Base-by-base conservation (phyloP, 2,888 invertebrate species). In the Trissolcus brochymenae region DNA sequence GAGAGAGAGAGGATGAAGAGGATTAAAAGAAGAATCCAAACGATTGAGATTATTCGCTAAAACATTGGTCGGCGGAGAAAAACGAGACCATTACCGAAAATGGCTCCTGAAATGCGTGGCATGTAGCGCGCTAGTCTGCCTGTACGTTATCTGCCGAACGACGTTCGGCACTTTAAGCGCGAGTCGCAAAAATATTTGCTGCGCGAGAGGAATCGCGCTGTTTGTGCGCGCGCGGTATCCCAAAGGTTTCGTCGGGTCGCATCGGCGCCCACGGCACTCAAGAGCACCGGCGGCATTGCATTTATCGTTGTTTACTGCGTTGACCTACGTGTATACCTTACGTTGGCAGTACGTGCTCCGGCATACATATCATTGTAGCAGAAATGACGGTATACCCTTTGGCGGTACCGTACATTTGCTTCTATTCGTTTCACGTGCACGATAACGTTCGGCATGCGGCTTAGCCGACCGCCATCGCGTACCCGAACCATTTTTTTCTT, bases 91-190 rank as follows among this genome's bases (percentile, higher is more conserved):
- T 65, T 62, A 73, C 72, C 77, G 70, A 77, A 79, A 79, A 79
- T 75, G 79, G 77, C 79, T 75, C 46, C 77, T 79, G 77, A 79
- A 79, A 79, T 79, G 75, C 77, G 21, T 49, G 66, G 77, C 77
- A 79, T 79, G 60, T 75, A 56, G 56, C 35, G 55, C 57, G 61
- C 78, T 53, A 73, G 62, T 16, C 51, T 11, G 35, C 9, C 60
- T 21, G 68, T 62, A 40, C 71, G 62, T 78, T 78, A 79, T 79
- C 79, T 75, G 43, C 9, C 59, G 75, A 76, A 79, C 79, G 79
- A 76, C 78, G 82, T 82, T 80, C 79, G 80, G 81, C 82, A 82
- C 82, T 82, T 82, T 81, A 79, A 70, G 82, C 80, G 71, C 74
- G 64, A 73, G 61, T 67, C 71, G 66, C 79, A 76, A 79, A 83